phyloP scores from a whole-genome alignment of 2,888 invertebrate species.

The Apomyelois bistriatella region DNA sequence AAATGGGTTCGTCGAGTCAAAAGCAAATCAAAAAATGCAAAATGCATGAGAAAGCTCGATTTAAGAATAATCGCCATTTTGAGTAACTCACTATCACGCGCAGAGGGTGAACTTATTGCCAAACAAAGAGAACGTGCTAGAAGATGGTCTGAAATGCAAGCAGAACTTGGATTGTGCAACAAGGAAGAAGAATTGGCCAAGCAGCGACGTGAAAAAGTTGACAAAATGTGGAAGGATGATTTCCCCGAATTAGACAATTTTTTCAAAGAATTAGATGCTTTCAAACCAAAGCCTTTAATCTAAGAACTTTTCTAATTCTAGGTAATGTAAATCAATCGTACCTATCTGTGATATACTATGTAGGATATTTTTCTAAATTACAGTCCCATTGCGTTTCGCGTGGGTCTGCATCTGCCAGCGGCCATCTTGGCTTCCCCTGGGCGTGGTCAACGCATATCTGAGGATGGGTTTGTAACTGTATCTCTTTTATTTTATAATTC shows the following conservation, averaged over 20 bases:
- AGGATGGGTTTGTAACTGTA: slow-evolving; percentile 81
- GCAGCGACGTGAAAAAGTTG: slow-evolving; percentile 66
- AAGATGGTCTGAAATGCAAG: slow-evolving; percentile 81
- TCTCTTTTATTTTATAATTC: slow-evolving; percentile 66
- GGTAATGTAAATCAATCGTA: slow-evolving; percentile 57
- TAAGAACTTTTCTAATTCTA: slow-evolving; percentile 33
- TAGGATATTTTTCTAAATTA: slow-evolving; percentile 79
- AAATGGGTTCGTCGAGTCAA: slow-evolving; percentile 83
- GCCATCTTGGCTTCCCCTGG: slow-evolving; percentile 80
- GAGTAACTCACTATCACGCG: slow-evolving; percentile 78
- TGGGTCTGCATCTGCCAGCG: slow-evolving; percentile 78
- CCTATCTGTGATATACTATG: slow-evolving; percentile 72
- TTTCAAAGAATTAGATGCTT: slow-evolving; percentile 82
- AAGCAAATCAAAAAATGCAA: slow-evolving; percentile 79
- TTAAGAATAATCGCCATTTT: slow-evolving; percentile 83
- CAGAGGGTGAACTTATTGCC: slow-evolving; percentile 79
- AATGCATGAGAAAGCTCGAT: slow-evolving; percentile 80
- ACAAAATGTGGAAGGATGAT: slow-evolving; percentile 79
- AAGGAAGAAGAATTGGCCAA: slow-evolving; percentile 68
- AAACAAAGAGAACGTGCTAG: slow-evolving; percentile 82
- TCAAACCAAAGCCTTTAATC: slow-evolving; percentile 67
- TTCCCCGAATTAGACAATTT: slow-evolving; percentile 83
- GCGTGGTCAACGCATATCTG: slow-evolving; percentile 80
- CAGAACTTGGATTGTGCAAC: slow-evolving; percentile 66
- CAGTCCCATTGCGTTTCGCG: slow-evolving; percentile 80